phyloP scores from a whole-genome alignment of 1,140 invertebrate species.

The Proales similis region DNA sequence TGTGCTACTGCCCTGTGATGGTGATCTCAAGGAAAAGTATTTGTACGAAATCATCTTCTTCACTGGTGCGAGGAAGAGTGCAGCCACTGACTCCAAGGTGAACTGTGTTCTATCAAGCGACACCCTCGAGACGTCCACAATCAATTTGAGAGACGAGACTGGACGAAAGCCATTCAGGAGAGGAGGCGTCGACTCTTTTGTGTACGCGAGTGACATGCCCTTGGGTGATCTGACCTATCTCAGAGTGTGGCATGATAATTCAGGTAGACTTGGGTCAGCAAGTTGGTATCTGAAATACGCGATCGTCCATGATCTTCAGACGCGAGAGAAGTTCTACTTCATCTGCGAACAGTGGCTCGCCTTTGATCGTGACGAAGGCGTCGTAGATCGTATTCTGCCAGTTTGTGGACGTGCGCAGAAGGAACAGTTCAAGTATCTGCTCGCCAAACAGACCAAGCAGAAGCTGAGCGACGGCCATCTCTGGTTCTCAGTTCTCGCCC shows the following conservation, averaged over 20 bases:
- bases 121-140: constrained; percentile 54
- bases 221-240: constrained; percentile 53
- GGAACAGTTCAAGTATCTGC: constrained; percentile 8
- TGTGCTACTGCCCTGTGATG: constrained; percentile 54
- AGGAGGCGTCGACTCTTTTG: constrained; percentile 54
- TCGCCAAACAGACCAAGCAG: constrained; percentile 7
- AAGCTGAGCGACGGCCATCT: constrained; percentile 22
- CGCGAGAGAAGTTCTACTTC: constrained; percentile 50
- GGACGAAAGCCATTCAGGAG: constrained; percentile 52
- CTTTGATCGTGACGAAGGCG: constrained; percentile 49
- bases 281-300: constrained; percentile 52
- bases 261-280: constrained; percentile 42
- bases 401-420: constrained; percentile 3
- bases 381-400: constrained; percentile 50
- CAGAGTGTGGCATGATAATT: constrained; percentile 53
- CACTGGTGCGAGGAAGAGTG: constrained; percentile 55
- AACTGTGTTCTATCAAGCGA: constrained; percentile 49
- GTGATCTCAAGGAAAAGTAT: constrained; percentile 55
- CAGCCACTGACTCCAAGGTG: constrained; percentile 57
- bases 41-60: constrained; percentile 58
- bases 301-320: constrained; percentile 49
- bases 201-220: constrained; percentile 55
- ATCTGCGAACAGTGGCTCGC: constrained; percentile 48
- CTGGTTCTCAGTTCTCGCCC: constrained; percentile 18
- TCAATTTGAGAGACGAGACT: constrained; percentile 50